These are phyloP conservation scores for Sitodiplosis mosellana DNA, from an alignment of 1,140 invertebrate genomes.

Conservation along the genomic window DNA sequence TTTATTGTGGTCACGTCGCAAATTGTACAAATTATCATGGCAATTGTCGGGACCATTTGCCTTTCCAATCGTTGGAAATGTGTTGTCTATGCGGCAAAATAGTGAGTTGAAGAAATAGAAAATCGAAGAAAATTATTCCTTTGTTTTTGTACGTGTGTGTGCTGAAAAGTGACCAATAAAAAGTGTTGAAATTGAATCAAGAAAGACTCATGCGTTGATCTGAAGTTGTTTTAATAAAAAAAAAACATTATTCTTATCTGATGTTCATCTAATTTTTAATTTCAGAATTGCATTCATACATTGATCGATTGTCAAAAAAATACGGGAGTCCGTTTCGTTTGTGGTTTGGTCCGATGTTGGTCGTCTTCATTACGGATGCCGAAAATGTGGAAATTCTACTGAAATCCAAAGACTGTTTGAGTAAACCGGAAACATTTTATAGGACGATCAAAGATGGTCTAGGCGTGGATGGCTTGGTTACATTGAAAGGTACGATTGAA, in stretches of 20 bases:
- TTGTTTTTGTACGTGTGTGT: no score
- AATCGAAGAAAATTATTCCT: no score
- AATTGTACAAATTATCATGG: neutral
- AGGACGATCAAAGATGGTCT: neutral
- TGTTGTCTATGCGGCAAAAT: no score
- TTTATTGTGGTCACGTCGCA: neutral
- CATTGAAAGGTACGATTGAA: neutral
- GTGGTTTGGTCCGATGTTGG: neutral
- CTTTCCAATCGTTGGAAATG: neutral
- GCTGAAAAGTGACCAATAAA: no score
- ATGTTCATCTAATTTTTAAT: no score
- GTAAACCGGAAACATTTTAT: neutral
- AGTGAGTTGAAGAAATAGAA: no score
- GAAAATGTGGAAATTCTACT: neutral
- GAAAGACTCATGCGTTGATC: no score
- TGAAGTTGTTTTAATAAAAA: no score
- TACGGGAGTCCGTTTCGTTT: neutral
- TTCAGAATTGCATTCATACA: neutral
- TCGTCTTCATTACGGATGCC: neutral
- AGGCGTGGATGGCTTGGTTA: neutral
- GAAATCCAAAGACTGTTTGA: neutral
- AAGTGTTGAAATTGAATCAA: no score
- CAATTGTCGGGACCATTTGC: neutral
- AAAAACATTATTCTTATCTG: no score
- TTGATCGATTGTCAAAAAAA: neutral